Conservation (phyloP, 2,797 vertebrate genomes). For the Notoglanidium macrostoma region DNA sequence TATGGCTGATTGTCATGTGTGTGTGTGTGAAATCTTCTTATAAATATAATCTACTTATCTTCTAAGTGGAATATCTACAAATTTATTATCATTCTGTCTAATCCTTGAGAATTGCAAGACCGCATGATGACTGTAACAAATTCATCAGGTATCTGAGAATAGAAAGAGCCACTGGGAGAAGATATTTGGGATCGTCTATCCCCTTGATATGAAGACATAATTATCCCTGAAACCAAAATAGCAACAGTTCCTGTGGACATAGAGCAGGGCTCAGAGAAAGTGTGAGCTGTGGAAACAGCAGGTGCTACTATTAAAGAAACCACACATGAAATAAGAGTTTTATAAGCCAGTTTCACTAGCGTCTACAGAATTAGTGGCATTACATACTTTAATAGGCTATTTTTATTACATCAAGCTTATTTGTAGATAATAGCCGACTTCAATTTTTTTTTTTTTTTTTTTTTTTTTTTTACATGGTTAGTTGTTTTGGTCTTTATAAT, state of each 20-base stretch:
- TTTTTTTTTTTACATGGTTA: too few relatives aligned
- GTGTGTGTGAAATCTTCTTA: too few relatives aligned
- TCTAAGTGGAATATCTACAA: too few relatives aligned
- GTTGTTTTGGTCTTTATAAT: neutral
- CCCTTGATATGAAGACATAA: conserved; percentile 65
- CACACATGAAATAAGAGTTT: neutral
- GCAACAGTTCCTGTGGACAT: conserved; percentile 63
- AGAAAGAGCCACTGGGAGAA: conserved; percentile 72
- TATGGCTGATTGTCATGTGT: too few relatives aligned
- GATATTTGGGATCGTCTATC: conserved; percentile 71
- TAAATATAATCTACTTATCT: too few relatives aligned
- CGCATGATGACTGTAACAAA: conserved; percentile 14
- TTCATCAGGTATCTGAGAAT: conserved; percentile 65
- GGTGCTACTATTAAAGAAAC: conserved; percentile 19
- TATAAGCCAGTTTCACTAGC: neutral
- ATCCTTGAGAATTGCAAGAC: neutral
- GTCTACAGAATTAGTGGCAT: neutral
- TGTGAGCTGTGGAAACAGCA: conserved; percentile 17
- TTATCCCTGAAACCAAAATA: conserved; percentile 69
- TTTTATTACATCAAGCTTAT: neutral
- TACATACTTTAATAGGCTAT: neutral
- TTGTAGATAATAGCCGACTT: neutral
- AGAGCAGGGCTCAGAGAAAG: conserved; percentile 42
- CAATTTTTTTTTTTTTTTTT: neutral
- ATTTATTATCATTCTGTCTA: neutral